Evolutionary conservation across 2,113 vertebrate species (phyloP), one percentile per base, ranked within the genome.

Genomic region (Seriola aureovittata): DNA sequence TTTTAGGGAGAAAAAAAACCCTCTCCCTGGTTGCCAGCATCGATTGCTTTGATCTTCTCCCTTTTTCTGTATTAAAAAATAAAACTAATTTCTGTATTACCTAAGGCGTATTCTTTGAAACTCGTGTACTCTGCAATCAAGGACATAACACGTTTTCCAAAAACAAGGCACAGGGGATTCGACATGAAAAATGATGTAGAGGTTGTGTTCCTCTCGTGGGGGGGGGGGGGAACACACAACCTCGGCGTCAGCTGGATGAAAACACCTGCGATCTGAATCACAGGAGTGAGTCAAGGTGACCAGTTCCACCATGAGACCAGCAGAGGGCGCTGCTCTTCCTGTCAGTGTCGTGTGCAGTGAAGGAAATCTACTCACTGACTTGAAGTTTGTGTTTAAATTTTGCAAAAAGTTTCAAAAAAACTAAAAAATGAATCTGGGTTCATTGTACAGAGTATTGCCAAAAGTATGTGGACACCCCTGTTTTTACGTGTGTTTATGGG

Each of bases 31-130:
- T 59, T 86, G 83, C 85, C 81, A 83, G 19, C 75, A 65, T 78
- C 78, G 69, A 1, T 21, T n/a, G 38, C 86, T 90, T 85, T 91
- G 71, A 90, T 90, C 78, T 44, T 57, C 58, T 63, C 44, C 8
- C 60, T 52, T 74, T 68, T 86, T 7, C 0, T 67, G 48, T 69
- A 71, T 88, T 58, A 48, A 68, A 85, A 89, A 85, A 80, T 75
- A 67, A 81, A 91, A 85, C 32, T n/a, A 23, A 70, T 80, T 84
- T 84, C 75, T 40, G 65, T 48, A 23, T 72, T 54, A 82, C 78
- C 82, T 29, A 46, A 54, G 81, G 86, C 69, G 7, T 38, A 7
- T 38, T 78, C 76, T 83, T 83, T 87, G 78, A 88, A 82, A 80
- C 57, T 63, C 34, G 55, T 55, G 59, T 81, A 17, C 62, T 64